Conservation (phyloP, 1,140 invertebrate species). For the Hylyphantes graminicola region DNA sequence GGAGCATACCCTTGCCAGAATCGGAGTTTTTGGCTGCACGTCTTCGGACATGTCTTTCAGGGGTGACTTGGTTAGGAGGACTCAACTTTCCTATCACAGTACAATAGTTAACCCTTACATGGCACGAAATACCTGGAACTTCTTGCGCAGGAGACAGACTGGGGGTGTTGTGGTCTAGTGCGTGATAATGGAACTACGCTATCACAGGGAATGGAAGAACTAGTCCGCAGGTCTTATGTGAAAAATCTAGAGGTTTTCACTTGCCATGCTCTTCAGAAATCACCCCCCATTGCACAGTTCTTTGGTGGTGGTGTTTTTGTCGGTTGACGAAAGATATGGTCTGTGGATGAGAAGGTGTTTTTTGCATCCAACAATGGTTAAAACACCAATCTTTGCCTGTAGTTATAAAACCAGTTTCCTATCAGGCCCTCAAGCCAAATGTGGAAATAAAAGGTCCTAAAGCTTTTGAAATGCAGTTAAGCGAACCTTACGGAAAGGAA, state of each 20-base stretch:
- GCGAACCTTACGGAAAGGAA: conserved; percentile 74
- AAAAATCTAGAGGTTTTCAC: conserved; percentile 15
- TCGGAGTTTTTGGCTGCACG: neutral
- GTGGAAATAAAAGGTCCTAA: conserved; percentile 87
- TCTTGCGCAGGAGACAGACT: conserved; percentile 26
- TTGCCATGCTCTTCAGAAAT: neutral
- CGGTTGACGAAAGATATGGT: neutral
- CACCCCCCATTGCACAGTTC: neutral
- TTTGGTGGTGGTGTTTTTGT: conserved; percentile 5
- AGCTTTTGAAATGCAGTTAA: conserved; percentile 80
- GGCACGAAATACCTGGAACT: conserved; percentile 43
- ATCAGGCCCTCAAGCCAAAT: conserved; percentile 77
- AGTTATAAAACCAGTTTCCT: conserved; percentile 73
- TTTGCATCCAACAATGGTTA: conserved; percentile 45
- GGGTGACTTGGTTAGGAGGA: conserved; percentile 7
- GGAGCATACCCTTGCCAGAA: neutral
- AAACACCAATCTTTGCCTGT: conserved; percentile 73
- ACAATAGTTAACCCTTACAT: conserved; percentile 42
- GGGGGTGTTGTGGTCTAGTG: neutral
- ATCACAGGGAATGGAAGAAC: conserved; percentile 50
- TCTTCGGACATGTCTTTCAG: neutral
- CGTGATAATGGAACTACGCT: conserved; percentile 49
- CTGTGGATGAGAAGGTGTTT: neutral
- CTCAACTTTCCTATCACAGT: conserved; percentile 55
- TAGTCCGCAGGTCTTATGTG: conserved; percentile 54